These are phyloP conservation scores for Astropecten irregularis DNA, from an alignment of 53 echinoderm and acorn worm species.

Conservation along the genomic window DNA sequence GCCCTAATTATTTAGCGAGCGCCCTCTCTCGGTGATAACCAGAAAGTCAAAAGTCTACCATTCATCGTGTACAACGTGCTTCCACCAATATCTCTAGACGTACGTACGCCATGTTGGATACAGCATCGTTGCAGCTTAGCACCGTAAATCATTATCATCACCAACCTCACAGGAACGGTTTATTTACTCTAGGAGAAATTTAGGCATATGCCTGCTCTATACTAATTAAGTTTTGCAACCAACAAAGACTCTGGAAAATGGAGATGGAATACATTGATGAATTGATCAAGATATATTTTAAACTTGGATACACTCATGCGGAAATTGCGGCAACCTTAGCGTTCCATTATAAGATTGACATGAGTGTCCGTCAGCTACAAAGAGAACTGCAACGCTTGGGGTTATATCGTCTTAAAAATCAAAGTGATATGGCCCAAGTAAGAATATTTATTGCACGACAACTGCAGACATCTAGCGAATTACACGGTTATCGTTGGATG, in stretches of 20 bases:
- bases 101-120: too few relatives aligned
- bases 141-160: neutral
- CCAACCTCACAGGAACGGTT: neutral
- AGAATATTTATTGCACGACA: constrained; percentile 37
- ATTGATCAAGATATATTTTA: constrained; percentile 36
- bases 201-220: neutral
- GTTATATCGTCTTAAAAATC: constrained; percentile 44
- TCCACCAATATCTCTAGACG: too few relatives aligned
- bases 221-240: neutral
- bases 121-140: too few relatives aligned
- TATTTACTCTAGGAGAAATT: neutral
- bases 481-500: constrained; percentile 66
- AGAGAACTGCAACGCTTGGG: constrained; percentile 19
- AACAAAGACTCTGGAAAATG: too few relatives aligned
- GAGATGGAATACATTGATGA: constrained; percentile 19
- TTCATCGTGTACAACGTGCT: too few relatives aligned
- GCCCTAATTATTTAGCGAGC: neutral
- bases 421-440: constrained; percentile 39
- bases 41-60: too few relatives aligned
- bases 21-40: neutral
- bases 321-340: constrained; percentile 8
- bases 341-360: neutral
- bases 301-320: constrained; percentile 30
- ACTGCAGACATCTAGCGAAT: constrained; percentile 52
- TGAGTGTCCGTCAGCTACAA: constrained; percentile 27